Conservation (phyloP, 2,888 invertebrate genomes). For the Agriopis aurantiaria region DNA sequence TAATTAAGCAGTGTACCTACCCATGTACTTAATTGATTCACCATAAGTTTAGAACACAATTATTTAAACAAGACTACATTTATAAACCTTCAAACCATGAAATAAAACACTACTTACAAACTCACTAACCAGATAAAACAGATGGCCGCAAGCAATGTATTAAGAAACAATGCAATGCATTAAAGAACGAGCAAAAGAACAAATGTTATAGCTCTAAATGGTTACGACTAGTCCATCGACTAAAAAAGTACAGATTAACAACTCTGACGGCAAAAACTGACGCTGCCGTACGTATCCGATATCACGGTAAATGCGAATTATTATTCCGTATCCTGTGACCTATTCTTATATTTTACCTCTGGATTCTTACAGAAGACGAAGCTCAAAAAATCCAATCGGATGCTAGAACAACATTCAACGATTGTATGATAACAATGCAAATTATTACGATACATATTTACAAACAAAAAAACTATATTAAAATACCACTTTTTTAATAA, state of each 20-base stretch:
- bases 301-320: not conserved
- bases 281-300: no score
- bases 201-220: conserved; percentile 35
- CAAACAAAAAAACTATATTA: no score
- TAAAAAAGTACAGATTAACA: conserved; percentile 14
- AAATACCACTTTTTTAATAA: no score
- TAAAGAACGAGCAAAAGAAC: conserved; percentile 41
- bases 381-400: no score
- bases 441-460: no score
- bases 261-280: not conserved
- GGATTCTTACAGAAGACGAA: no score
- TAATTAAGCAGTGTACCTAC: no score
- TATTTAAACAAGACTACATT: not conserved
- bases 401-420: no score
- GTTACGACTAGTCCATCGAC: conserved; percentile 22
- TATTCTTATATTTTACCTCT: no score
- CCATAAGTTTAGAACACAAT: not conserved
- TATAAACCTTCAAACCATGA: conserved; percentile 1
- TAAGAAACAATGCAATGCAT: conserved; percentile 35
- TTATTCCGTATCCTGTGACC: not conserved
- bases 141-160: conserved; percentile 36
- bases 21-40: no score
- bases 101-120: conserved; percentile 27
- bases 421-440: no score
- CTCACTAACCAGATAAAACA: conserved; percentile 37